These are phyloP conservation scores for Notolabrus celidotus DNA, from an alignment of 2,797 vertebrate species.

Conservation along the genomic window DNA sequence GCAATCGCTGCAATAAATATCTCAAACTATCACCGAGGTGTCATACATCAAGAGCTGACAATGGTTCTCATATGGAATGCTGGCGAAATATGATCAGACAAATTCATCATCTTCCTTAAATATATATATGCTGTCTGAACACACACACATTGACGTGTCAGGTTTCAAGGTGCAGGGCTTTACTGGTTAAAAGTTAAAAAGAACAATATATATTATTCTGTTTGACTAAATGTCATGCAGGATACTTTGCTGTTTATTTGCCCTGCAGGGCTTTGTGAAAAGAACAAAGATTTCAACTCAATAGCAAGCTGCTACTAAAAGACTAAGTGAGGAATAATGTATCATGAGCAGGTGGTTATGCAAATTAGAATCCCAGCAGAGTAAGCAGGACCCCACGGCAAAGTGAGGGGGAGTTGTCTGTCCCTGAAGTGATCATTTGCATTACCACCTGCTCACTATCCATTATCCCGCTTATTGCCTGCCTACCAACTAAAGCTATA, in stretches of 20 bases:
- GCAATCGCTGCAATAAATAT: slow-evolving; percentile 59
- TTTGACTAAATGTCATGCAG: slow-evolving; percentile 25
- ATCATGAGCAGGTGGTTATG: too few relatives aligned
- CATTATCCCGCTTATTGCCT: too few relatives aligned
- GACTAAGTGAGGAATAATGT: too few relatives aligned
- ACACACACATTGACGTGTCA: slow-evolving; percentile 1
- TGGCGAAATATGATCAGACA: slow-evolving; percentile 19
- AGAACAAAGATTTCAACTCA: slow-evolving; percentile 30
- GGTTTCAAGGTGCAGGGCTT: slow-evolving; percentile 10
- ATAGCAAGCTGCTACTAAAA: slow-evolving; percentile 7
- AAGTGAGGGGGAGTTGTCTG: too few relatives aligned
- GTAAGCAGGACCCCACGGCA: too few relatives aligned
- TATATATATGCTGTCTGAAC: slow-evolving; percentile 16
- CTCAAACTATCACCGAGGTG: slow-evolving; percentile 16
- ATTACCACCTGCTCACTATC: too few relatives aligned
- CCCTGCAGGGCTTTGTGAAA: slow-evolving; percentile 8
- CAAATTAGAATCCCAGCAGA: too few relatives aligned
- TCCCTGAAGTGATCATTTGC: too few relatives aligned
- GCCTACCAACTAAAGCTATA: too few relatives aligned
- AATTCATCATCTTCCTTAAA: slow-evolving; percentile 7
- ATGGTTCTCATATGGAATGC: slow-evolving; percentile 20
- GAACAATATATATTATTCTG: slow-evolving; percentile 35
- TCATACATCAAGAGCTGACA: slow-evolving; percentile 28
- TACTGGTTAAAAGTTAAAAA: slow-evolving; percentile 29
- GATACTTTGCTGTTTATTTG: slow-evolving; percentile 24